Evolutionary conservation across 2,888 invertebrate genomes (phyloP), one percentile per base, ranked within the genome.

Genomic region (Latheticus oryzae): DNA sequence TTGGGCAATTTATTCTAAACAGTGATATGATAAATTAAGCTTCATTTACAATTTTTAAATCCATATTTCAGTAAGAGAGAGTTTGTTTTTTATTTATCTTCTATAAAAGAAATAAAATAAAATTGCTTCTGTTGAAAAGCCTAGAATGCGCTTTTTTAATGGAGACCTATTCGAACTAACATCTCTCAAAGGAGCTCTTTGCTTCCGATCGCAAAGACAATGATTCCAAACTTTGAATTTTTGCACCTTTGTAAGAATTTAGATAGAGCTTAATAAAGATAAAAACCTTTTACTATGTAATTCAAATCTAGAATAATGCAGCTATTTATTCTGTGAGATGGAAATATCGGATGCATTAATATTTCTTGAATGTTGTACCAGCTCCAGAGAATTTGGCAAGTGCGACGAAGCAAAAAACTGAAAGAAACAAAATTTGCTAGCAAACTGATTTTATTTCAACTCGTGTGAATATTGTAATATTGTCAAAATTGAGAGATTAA

Each of bases 391-490:
- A 47, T 47, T 26, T 28, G 28, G 37, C 15, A 26, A 37, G 30
- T 51, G 51, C 26, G 42, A 33, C 43, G 43, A 26, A 9, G 26
- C 23, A 43, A 42, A 42, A 52, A 52, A 52, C 24, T 52, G 21
- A 13, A 30, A 40, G 42, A 52, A 52, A 52, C 42, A 52, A 52
- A 35, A 52, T 23, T 43, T 17, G 43, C 23, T 51, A 38, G 35
- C 19, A 53, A 54, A 54, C 45, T 54, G 54, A 54, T 54, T 54
- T 45, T 43, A 35, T 33, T 53, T 26, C 33, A 21, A 2, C 16
- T n/a, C n/a, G n/a, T n/a, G n/a, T n/a, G n/a, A n/a, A n/a, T n/a
- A n/a, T n/a, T n/a, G n/a, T n/a, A n/a, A n/a, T n/a, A n/a, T n/a
- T n/a, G n/a, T n/a, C n/a, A n/a, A n/a, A n/a, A n/a, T n/a, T n/a